These are phyloP conservation scores for Oreamnos americanus DNA, from an alignment of 2,113 vertebrate species.

Conservation along the genomic window DNA sequence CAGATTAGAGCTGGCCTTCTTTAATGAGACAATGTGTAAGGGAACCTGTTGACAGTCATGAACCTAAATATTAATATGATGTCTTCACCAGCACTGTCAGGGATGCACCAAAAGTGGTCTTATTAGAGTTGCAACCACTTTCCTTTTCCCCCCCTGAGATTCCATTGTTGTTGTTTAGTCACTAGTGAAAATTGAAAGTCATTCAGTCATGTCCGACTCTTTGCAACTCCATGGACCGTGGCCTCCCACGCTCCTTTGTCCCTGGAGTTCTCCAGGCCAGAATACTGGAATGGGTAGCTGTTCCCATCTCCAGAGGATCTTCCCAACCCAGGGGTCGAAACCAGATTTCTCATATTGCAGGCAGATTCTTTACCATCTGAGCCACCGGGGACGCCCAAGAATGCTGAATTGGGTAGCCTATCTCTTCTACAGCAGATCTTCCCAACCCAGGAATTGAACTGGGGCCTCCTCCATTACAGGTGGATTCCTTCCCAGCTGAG, in stretches of 20 bases:
- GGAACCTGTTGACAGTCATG: background rate
- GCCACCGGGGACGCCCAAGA: background rate
- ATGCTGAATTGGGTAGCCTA: background rate
- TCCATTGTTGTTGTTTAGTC: background rate
- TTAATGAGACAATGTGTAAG: background rate
- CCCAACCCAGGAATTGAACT: background rate
- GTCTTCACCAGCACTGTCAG: background rate
- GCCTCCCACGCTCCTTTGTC: background rate
- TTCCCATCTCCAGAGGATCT: background rate
- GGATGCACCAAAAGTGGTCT: background rate
- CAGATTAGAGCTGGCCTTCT: background rate
- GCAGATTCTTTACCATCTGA: background rate
- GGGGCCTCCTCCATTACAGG: background rate
- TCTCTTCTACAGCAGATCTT: background rate
- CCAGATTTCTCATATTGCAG: background rate
- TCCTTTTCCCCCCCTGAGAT: background rate
- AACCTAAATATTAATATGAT: background rate
- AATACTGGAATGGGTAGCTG: background rate
- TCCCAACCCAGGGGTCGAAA: background rate
- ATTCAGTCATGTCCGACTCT: accelerated
- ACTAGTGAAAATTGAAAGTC: background rate
- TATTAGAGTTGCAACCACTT: background rate
- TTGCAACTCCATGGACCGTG: background rate
- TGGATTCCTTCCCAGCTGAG: background rate
- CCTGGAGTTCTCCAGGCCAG: background rate